Evolutionary conservation across 2,113 vertebrate genomes (phyloP).

Genomic region (Chlorodrepanis virens): DNA sequence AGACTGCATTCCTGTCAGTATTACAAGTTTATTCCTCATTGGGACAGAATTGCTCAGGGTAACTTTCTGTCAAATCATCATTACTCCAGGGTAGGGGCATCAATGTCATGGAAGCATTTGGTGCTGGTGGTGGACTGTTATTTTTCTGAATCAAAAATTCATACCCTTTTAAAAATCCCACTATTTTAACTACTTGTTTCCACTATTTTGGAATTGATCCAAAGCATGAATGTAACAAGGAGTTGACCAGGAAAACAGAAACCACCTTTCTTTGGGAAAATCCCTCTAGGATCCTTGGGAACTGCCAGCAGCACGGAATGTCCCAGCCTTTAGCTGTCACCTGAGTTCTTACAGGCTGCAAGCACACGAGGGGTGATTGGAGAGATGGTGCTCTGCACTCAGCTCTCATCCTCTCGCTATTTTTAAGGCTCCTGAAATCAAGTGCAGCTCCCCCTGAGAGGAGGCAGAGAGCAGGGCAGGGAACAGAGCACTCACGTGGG

Average conservation of each 20-base stretch:
- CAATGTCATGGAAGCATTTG: neutral
- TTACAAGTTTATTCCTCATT: neutral
- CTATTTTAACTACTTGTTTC: neutral
- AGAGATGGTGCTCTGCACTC: neutral
- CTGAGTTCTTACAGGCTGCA: neutral
- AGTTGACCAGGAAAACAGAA: neutral
- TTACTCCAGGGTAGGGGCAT: neutral
- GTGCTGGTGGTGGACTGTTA: neutral
- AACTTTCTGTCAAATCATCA: neutral
- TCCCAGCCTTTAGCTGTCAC: neutral
- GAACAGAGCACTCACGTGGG: constrained; percentile 81
- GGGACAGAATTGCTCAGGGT: neutral
- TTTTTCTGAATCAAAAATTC: neutral
- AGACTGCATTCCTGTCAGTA: neutral
- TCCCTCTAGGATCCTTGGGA: neutral
- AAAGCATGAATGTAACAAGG: neutral
- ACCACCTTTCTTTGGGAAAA: neutral
- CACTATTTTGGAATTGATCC: neutral
- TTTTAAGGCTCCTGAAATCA: neutral
- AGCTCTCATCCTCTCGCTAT: neutral
- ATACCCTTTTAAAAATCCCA: neutral
- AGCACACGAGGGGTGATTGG: neutral
- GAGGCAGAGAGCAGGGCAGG: neutral
- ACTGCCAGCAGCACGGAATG: neutral
- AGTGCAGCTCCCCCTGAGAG: neutral